A percentile compares a stretch with the other conserved stretches of the same genome.
Evolutionary conservation across 2,888 invertebrate species (phyloP).

Genomic region (Masnerella sp.): DNA sequence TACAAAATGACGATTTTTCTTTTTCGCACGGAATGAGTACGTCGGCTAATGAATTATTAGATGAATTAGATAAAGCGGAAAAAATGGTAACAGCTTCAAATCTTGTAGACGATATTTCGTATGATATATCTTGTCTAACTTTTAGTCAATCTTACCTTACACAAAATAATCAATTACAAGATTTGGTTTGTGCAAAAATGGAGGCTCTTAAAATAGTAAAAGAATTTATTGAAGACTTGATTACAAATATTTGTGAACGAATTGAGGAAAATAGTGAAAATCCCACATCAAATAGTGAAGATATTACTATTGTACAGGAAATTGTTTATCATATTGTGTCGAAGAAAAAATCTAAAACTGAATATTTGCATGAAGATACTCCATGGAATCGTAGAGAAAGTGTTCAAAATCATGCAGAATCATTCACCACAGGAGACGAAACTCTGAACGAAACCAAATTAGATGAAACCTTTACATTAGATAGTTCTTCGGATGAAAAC

Average conservation of each 20-base stretch:
- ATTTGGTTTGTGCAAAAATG: slow-evolving; percentile 52
- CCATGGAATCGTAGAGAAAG: slow-evolving; percentile 61
- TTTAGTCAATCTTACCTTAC: slow-evolving; percentile 32
- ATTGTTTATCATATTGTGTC: slow-evolving; percentile 69
- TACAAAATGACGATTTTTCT: slow-evolving; percentile 65
- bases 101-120: slow-evolving; percentile 66
- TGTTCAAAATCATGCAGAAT: neutral
- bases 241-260: slow-evolving; percentile 18
- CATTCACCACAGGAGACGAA: slow-evolving; percentile 5
- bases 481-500: slow-evolving; percentile 56
- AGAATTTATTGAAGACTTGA: slow-evolving; percentile 39
- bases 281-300: slow-evolving; percentile 18
- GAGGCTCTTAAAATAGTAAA: slow-evolving; percentile 47
- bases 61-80: slow-evolving; percentile 67
- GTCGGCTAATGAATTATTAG: slow-evolving; percentile 71
- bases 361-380: slow-evolving; percentile 66
- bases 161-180: slow-evolving; percentile 25
- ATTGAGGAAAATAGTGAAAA: slow-evolving; percentile 10
- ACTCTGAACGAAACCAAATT: slow-evolving; percentile 23
- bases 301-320: slow-evolving; percentile 67
- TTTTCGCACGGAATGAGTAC: slow-evolving; percentile 70
- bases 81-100: slow-evolving; percentile 60
- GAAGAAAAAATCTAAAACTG: slow-evolving; percentile 54
- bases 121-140: slow-evolving; percentile 58
- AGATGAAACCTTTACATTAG: slow-evolving; percentile 37